Evolutionary conservation across 2,113 vertebrate genomes (phyloP), one percentile per base, ranked within the genome.

Genomic region (Tapirus terrestris): DNA sequence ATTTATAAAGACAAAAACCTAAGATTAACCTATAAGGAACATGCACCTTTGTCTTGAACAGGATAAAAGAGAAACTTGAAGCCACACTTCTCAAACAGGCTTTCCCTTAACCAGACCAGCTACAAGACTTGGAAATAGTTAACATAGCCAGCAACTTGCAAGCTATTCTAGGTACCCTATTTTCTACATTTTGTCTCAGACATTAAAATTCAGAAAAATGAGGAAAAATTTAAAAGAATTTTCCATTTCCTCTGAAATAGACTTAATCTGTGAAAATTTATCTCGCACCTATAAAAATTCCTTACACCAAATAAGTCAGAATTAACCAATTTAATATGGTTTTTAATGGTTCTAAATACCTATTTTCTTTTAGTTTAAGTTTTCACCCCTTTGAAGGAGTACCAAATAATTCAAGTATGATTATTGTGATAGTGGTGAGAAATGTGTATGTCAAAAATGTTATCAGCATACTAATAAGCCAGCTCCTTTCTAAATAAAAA

Each of bases 401-500:
- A 68, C 14, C n/a, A 85, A 94, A 91, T 94, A 61, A 92, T 77
- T 95, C 65, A 92, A 90, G 92, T 75, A 63, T 91, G 61, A 80
- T 56, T 86, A 94, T 5, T 77, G 21, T 77, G 27, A 85, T 20
- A 95, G 75, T 82, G 73, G 79, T 51, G 67, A 67, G 70, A 86
- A 96, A 85, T 27, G 7, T 12, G 1, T 85, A 87, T 48, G 73
- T 88, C 63, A 85, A 97, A 93, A 96, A 94, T 95, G 60, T 91
- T 84, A 95, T 29, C 31, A 58, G 60, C 70, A 81, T 53, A 75
- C 31, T 85, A 96, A 39, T 48, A 73, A 90, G 67, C 53, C 16
- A 94, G 81, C 72, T 94, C 45, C 25, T 83, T 95, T 87, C 75
- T 72, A 96, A 97, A 94, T 60, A 90, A 72, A 89, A 89, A 75